Percentiles rank a stretch among this genome's conserved stretches.
Evolutionary conservation across 2,113 vertebrate genomes (phyloP).

Genomic region (Blennius ocellaris): DNA sequence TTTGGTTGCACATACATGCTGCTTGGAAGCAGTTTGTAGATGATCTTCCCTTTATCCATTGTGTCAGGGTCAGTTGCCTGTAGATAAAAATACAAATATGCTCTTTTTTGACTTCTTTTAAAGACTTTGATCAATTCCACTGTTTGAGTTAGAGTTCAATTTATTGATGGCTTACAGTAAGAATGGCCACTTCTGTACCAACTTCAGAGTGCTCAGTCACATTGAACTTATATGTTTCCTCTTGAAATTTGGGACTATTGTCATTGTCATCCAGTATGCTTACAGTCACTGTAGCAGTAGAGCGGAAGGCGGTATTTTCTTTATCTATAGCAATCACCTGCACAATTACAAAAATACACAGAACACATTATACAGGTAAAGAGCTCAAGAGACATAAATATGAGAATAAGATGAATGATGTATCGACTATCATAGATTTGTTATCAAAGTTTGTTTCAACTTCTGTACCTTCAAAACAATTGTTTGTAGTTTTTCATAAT

Average conservation of each 20-base stretch:
- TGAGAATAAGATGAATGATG: background rate
- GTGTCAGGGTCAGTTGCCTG: slow-evolving; percentile 91
- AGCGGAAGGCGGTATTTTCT: background rate
- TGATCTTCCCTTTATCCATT: slow-evolving; percentile 81
- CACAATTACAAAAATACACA: slow-evolving; percentile 28
- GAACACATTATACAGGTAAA: background rate
- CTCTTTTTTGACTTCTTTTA: background rate
- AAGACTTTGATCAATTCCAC: background rate
- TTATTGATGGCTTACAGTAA: slow-evolving; percentile 80
- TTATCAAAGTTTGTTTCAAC: background rate
- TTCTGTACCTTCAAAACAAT: slow-evolving; percentile 86
- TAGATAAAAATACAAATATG: slow-evolving; percentile 3
- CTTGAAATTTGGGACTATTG: slow-evolving; percentile 85
- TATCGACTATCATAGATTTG: too few relatives aligned
- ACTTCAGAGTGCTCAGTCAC: slow-evolving; percentile 83
- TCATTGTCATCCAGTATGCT: slow-evolving; percentile 88
- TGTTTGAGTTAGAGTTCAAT: background rate
- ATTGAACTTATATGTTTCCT: slow-evolving; percentile 74
- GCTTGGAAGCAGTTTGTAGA: slow-evolving; percentile 87
- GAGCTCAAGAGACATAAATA: background rate
- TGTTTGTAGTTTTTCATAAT: slow-evolving; percentile 83
- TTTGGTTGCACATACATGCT: slow-evolving; percentile 85
- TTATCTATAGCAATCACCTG: slow-evolving; percentile 90
- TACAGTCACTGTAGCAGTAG: slow-evolving; percentile 86
- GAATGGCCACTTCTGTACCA: slow-evolving; percentile 71